These are phyloP conservation scores for Coreoperca whiteheadi DNA, from an alignment of 2,113 vertebrate species.

Conservation along the genomic window DNA sequence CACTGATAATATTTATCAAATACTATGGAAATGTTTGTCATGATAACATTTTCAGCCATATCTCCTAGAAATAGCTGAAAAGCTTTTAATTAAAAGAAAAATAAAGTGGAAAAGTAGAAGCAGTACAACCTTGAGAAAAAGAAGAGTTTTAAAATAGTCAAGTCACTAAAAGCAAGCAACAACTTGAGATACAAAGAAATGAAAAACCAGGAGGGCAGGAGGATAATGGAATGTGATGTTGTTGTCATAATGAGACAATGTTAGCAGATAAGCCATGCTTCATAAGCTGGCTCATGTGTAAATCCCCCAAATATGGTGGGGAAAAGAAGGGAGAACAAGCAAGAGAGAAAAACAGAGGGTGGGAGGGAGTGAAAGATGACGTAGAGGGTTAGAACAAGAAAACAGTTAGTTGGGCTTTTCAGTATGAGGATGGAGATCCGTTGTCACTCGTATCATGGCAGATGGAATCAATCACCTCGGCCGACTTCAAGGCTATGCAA, in stretches of 20 bases:
- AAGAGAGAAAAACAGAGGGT: constrained; percentile 29
- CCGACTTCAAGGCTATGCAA: constrained; percentile 35
- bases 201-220: constrained; percentile 16
- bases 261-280: constrained; percentile 58
- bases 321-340: constrained; percentile 33
- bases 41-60: not conserved
- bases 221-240: constrained; percentile 48
- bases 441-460: constrained; percentile 32
- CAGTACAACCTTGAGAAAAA: not conserved
- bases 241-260: constrained; percentile 64
- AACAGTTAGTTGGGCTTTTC: constrained; percentile 52
- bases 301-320: constrained; percentile 56
- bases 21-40: not conserved
- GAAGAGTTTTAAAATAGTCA: not conserved
- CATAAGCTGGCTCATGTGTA: constrained; percentile 59
- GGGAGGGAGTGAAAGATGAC: constrained; percentile 42
- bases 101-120: not conserved
- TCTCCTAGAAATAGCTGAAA: not conserved
- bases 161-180: constrained; percentile 20
- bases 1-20: not conserved
- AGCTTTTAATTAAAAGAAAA: not conserved
- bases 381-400: constrained; percentile 26
- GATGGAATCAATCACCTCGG: constrained; percentile 52
- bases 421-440: constrained; percentile 43
- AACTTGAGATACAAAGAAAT: constrained; percentile 26